phyloP scores from a whole-genome alignment of 2,113 vertebrate genomes.

The Lasiurus borealis region DNA sequence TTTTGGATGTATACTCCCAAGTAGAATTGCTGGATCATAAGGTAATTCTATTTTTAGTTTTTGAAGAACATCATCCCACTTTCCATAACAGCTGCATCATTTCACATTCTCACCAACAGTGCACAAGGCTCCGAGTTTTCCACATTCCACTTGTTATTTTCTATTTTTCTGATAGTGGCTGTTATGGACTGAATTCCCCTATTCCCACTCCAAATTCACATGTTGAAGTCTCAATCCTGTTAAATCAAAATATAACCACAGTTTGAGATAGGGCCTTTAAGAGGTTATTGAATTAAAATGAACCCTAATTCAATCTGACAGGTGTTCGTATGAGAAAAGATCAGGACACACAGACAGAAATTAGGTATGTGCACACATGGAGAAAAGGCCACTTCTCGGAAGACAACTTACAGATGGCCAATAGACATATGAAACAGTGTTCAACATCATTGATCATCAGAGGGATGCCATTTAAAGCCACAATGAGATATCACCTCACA shows the following conservation, averaged over 20 bases:
- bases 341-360: neutral
- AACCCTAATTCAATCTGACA: neutral
- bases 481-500: too few species aligned
- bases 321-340: neutral
- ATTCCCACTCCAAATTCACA: neutral
- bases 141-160: neutral
- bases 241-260: neutral
- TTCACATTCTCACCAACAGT: neutral
- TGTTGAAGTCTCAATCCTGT: neutral
- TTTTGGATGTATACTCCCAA: neutral
- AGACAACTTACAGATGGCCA: too few species aligned
- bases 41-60: neutral
- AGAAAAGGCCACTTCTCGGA: neutral
- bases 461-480: too few species aligned
- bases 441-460: too few species aligned
- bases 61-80: neutral
- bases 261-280: neutral
- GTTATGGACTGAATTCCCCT: neutral
- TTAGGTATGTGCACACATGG: neutral
- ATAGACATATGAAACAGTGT: too few species aligned
- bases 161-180: neutral
- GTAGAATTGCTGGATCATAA: neutral
- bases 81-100: neutral
- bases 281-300: slow-evolving; percentile 22
- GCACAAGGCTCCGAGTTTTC: neutral